Evolutionary conservation across 2,113 vertebrate species (phyloP), one percentile per base, ranked within the genome.

Genomic region (Hypomesus transpacificus): DNA sequence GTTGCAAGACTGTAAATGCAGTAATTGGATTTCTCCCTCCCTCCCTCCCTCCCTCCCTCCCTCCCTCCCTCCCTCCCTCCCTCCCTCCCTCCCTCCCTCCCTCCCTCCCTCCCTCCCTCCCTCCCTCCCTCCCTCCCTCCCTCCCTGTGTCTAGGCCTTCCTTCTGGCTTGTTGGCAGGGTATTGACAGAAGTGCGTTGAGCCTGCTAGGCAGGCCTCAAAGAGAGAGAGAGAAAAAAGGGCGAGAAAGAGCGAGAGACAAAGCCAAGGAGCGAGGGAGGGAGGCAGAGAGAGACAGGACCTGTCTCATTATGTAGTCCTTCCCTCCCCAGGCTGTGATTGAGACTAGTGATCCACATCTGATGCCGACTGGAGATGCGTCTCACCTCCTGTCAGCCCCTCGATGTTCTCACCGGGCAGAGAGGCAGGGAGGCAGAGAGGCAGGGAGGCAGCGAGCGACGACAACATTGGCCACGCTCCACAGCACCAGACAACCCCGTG

Each of bases 291-390:
- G 18, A 73, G 50, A 31, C 34, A 16, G 62, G 67, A 17, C 31
- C 69, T 69, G 14, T 67, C 57, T 52, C 69, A 70, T 76, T 63
- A 76, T 71, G 16, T 69, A 61, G 69, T 17, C 39, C 24, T 53
- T 61, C 17, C 54, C 46, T 50, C 18, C 34, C 24, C n/a, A 28
- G 21, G 20, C 66, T 80, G 68, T 80, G 72, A 65, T 65, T 93
- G 90, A 91, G 86, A 85, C 85, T 91, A 89, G 89, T 91, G 92
- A 93, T 91, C 91, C 92, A 91, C 86, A 91, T 92, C 91, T 88
- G 91, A 93, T 90, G 89, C 80, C 53, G 86, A 77, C 85, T 80
- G 74, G 86, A 86, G 86, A 85, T 24, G 67, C 69, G 54, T 80
- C 86, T 86, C 87, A 87, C 87, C 87, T 88, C 87, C 72, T 82